Evolutionary conservation across 2,113 vertebrate genomes (phyloP).

Genomic region (Mustelus asterias): DNA sequence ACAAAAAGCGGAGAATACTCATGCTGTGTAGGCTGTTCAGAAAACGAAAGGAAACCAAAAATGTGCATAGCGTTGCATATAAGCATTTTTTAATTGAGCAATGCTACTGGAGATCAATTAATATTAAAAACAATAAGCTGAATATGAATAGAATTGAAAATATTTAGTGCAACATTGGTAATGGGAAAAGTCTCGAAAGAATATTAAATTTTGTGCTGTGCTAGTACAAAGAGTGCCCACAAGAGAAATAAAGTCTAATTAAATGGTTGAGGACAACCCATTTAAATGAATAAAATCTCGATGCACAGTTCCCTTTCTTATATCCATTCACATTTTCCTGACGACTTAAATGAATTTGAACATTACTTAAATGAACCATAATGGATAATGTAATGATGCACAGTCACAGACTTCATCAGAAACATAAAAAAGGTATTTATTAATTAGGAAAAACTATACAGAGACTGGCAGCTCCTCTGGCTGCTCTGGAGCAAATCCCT

Average conservation of each 20-base stretch:
- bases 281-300: neutral
- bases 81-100: neutral
- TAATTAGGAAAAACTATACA: no score
- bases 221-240: neutral
- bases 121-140: neutral
- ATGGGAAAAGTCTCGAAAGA: neutral
- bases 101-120: neutral
- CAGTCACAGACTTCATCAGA: no score
- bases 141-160: neutral
- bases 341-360: neutral
- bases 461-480: no score
- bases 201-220: neutral
- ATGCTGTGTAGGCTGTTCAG: neutral
- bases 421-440: no score
- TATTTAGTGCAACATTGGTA: neutral
- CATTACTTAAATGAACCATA: neutral
- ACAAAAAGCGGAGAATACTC: neutral
- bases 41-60: neutral
- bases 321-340: neutral
- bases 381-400: neutral
- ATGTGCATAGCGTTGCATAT: neutral
- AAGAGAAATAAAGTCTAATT: neutral
- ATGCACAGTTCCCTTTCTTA: neutral
- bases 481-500: no score
- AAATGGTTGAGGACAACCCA: neutral